These are phyloP conservation scores for Mobula birostris DNA, from an alignment of 2,113 vertebrate species.

Conservation along the genomic window DNA sequence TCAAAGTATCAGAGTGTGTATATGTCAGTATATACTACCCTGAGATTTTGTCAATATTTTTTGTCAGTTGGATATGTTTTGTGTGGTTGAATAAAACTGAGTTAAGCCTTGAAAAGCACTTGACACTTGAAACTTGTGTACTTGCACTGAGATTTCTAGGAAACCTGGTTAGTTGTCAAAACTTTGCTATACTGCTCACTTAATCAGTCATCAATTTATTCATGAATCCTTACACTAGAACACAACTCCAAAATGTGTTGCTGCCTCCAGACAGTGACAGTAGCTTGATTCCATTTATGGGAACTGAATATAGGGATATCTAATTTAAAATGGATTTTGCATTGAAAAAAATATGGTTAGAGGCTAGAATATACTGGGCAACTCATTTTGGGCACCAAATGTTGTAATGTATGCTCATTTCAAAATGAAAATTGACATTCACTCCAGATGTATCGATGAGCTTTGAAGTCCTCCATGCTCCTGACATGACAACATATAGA, in stretches of 20 bases:
- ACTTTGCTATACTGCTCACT: neutral
- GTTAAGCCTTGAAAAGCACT: neutral
- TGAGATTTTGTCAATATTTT: neutral
- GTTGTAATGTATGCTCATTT: too few relatives aligned
- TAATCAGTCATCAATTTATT: neutral
- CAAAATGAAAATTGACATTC: too few relatives aligned
- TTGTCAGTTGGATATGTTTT: neutral
- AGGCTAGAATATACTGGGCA: too few relatives aligned
- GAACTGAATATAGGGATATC: neutral
- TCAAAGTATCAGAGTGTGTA: too few relatives aligned
- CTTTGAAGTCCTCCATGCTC: too few relatives aligned
- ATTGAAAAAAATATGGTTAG: neutral
- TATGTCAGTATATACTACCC: too few relatives aligned
- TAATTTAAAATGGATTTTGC: neutral
- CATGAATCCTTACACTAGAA: neutral
- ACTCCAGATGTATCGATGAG: too few relatives aligned
- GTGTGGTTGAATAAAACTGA: neutral
- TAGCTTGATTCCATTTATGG: neutral
- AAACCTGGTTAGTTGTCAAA: neutral
- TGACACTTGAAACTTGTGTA: neutral
- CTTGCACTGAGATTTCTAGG: constrained; percentile 17
- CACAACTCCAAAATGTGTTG: neutral
- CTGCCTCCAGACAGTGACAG: neutral
- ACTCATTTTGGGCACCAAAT: too few relatives aligned
- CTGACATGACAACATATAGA: too few relatives aligned